Base-by-base conservation (phyloP, 2,113 vertebrate genomes). In the Otocyon megalotis region DNA sequence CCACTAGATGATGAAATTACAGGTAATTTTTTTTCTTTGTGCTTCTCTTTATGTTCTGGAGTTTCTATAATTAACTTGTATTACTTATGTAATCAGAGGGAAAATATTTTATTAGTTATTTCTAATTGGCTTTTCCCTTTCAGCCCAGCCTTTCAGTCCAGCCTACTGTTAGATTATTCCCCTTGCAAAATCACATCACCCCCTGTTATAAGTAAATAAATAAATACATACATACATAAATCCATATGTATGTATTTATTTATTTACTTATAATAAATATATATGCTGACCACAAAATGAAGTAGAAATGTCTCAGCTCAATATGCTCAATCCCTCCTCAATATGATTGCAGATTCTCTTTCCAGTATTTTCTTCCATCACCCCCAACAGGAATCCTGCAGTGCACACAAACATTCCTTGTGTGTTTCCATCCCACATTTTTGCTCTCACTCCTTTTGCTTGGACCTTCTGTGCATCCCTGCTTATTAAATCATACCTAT, bases 401-500 rank as follows among this genome's bases (percentile, higher is more conserved):
- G 28, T 96, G 69, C 83, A 97, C 53, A 96, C 79, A 96, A 85
- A 88, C 30, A 88, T 95, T 88, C 26, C 63, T 8, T 97, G 15
- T 90, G 63, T 62, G 63, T 82, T 93, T 95, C 79, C 26, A 63
- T 63, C 20, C n/a, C 28, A 43, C n/a, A 28, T 74, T 76, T 96
- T 94, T 82, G 48, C 43, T 96, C 53, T 85, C 50, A 32, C 71
- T 94, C 50, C 26, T 92, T 90, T 56, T 79, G 26, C 20, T 92
- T 93, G 58, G 26, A 8, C 43, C 26, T 65, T 87, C 62, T 69
- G n/a, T 83, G 60, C 19, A 82, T 62, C 60, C 37, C 28, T 62
- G 43, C 11, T 88, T 96, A 89, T 92, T 95, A 95, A 93, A 95
- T 88, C 58, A 93, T 19, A 76, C 32, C 28, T 7, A 90, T 90